These are phyloP conservation scores for Scytalopus superciliaris DNA, from an alignment of 2,113 vertebrate genomes.

Conservation along the genomic window DNA sequence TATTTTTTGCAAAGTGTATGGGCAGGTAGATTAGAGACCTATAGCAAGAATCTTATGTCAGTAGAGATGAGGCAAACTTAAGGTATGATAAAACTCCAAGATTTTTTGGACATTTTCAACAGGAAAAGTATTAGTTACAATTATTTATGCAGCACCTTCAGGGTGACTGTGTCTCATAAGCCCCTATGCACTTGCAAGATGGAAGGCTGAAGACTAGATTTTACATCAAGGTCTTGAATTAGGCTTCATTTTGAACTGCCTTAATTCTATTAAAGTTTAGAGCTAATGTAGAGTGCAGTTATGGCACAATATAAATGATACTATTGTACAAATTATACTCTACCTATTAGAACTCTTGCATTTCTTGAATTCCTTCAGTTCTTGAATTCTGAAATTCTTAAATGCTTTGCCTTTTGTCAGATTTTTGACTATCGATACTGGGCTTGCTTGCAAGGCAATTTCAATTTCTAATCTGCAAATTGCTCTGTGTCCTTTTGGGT, in stretches of 20 bases:
- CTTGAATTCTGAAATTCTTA: not conserved
- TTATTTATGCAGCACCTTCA: not conserved
- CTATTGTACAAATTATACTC: not conserved
- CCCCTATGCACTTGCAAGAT: not conserved
- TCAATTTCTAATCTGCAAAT: not conserved
- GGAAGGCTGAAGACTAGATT: not conserved
- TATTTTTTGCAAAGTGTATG: not conserved
- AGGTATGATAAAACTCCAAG: no score
- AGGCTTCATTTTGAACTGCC: not conserved
- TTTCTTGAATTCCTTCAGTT: not conserved
- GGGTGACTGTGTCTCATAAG: not conserved
- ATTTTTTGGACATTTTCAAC: not conserved
- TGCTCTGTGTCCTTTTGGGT: not conserved
- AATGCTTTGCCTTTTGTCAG: not conserved
- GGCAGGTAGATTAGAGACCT: not conserved
- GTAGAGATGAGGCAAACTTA: not conserved
- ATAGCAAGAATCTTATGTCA: not conserved
- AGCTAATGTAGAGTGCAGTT: not conserved
- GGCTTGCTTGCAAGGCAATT: not conserved
- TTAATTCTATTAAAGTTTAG: not conserved
- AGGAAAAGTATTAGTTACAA: not conserved
- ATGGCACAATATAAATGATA: not conserved
- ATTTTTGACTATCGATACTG: not conserved
- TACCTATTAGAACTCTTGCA: not conserved
- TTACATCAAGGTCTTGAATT: not conserved